phyloP scores from a whole-genome alignment of 2,888 invertebrate species.

The Hoplodrina blanda region DNA sequence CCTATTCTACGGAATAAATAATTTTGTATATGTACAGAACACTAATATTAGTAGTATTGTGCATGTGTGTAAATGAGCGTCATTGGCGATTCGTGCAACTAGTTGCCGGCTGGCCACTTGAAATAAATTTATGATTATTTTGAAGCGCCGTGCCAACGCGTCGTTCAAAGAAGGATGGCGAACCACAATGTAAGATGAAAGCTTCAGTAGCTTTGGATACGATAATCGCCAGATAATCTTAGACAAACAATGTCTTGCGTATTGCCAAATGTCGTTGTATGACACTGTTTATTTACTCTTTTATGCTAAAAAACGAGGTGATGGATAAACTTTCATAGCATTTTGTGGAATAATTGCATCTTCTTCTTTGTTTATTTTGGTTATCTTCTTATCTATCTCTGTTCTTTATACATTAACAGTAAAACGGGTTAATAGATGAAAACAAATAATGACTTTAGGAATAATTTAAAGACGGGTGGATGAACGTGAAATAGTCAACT shows the following conservation, averaged over 20 bases:
- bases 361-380: slow-evolving; percentile 6
- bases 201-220: slow-evolving; percentile 53
- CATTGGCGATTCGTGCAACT: slow-evolving; percentile 70
- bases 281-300: slow-evolving; percentile 37
- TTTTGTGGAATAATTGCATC: background rate
- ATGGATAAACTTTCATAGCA: slow-evolving; percentile 4
- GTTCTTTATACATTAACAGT: no score
- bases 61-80: slow-evolving; percentile 67
- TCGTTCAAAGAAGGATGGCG: slow-evolving; percentile 76
- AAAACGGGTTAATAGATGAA: no score
- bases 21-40: slow-evolving; percentile 8
- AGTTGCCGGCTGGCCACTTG: slow-evolving; percentile 72
- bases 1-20: slow-evolving; percentile 7
- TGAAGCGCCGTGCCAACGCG: slow-evolving; percentile 81
- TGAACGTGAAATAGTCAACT: no score
- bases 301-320: slow-evolving; percentile 18
- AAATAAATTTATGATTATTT: slow-evolving; percentile 86
- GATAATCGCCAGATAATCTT: slow-evolving; percentile 48
- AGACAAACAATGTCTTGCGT: slow-evolving; percentile 36
- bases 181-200: slow-evolving; percentile 57
- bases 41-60: slow-evolving; percentile 42
- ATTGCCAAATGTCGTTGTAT: slow-evolving; percentile 51
- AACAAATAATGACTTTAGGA: no score
- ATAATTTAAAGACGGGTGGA: no score
- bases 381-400: background rate